These are phyloP conservation scores for Apamea epomidion DNA, from an alignment of 2,888 invertebrate genomes.

Conservation along the genomic window DNA sequence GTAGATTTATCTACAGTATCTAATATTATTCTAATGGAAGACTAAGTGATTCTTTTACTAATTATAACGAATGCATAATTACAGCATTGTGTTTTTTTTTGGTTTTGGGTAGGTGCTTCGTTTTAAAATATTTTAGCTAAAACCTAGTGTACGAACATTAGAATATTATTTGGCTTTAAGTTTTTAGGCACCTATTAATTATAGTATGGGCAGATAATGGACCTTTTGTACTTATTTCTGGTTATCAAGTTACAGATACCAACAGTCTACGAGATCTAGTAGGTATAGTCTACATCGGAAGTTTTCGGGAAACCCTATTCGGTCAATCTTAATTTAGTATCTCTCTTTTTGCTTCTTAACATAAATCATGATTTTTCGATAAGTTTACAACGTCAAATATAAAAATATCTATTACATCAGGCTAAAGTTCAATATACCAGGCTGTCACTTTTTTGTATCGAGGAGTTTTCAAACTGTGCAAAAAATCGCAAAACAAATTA, in stretches of 20 bases:
- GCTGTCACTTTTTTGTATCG: conserved; percentile 15
- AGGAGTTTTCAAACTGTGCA: background rate
- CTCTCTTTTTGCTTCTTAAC: background rate
- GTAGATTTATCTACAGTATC: background rate
- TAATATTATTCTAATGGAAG: background rate
- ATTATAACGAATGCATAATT: background rate
- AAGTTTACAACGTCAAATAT: conserved; percentile 5
- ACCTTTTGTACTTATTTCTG: background rate
- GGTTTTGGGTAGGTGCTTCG: background rate
- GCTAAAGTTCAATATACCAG: conserved; percentile 15
- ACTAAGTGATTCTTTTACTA: background rate
- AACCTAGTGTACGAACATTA: background rate
- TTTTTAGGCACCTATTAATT: background rate
- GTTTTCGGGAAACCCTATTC: background rate
- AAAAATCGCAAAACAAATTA: conserved; percentile 8
- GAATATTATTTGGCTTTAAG: background rate
- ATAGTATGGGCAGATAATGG: background rate
- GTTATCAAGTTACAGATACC: background rate
- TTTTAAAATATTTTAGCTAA: background rate
- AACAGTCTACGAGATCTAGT: too few species aligned
- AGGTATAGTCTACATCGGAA: background rate
- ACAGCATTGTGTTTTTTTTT: background rate
- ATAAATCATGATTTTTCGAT: conserved; percentile 8
- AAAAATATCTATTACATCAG: conserved; percentile 14
- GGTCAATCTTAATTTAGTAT: background rate